Percentiles rank a stretch among this genome's conserved stretches.
These are phyloP conservation scores for Hyposoter dolosus DNA, from an alignment of 2,888 invertebrate genomes.

Conservation along the genomic window DNA sequence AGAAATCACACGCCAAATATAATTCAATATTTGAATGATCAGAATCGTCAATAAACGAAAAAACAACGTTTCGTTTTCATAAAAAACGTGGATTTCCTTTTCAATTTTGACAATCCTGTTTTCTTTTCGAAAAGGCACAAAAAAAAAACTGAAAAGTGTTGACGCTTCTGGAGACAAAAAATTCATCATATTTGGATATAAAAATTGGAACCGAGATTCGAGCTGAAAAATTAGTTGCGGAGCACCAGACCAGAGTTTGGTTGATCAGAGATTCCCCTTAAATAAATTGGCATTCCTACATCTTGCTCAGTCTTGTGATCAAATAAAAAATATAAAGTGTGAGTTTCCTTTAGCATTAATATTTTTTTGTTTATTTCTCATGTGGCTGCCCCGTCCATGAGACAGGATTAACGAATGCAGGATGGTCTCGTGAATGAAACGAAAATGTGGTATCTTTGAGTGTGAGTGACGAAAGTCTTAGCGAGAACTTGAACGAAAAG, in stretches of 20 bases:
- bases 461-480: conserved; percentile 44
- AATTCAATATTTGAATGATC: too few species aligned
- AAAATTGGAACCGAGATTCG: background rate
- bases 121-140: background rate
- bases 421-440: conserved; percentile 18
- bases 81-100: background rate
- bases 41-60: too few species aligned
- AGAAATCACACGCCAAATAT: too few species aligned
- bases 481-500: conserved; percentile 53
- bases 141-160: background rate
- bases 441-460: conserved; percentile 12
- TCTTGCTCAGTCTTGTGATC: conserved; percentile 68
- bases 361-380: conserved; percentile 3
- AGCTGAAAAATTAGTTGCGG: conserved; percentile 35
- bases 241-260: conserved; percentile 56
- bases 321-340: conserved; percentile 67
- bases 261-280: conserved; percentile 63
- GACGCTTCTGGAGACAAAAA: background rate
- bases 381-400: conserved; percentile 62
- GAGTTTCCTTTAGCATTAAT: conserved; percentile 21
- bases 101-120: background rate
- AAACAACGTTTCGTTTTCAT: too few species aligned
- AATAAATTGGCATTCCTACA: conserved; percentile 66
- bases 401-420: conserved; percentile 25
- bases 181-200: background rate